Evolutionary conservation across 2,113 vertebrate genomes (phyloP), one percentile per base, ranked within the genome.

Genomic region (Sprattus sprattus): DNA sequence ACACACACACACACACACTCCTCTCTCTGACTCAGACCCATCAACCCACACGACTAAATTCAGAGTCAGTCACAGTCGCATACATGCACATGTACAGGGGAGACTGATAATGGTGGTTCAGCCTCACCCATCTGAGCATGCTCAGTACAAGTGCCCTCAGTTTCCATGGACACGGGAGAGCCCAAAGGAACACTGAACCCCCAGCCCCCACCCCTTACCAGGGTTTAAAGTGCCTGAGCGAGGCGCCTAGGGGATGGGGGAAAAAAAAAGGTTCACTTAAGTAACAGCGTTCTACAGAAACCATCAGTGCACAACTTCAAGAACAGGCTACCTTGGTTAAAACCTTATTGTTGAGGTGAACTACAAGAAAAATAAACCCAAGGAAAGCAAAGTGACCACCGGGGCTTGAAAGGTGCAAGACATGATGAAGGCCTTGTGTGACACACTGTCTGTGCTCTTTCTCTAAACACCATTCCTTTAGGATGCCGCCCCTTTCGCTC

Each of bases 301-400:
- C 85, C 89, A 92, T 89, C 85, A 86, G 85, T 88, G 90, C 89
- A 91, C 87, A 90, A 91, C 87, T 85, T 88, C 84, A 89, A 39
- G 32, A 91, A 90, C 83, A 88, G 80, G 84, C 88, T 87, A 87
- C 82, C 82, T 52, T 8, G 83, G 86, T 82, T 49, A 25, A 78
- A 86, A 86, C 90, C 71, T 78, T 78, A 78, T 13, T 78, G 71
- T 78, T 78, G 71, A 78, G 71, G 71, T 78, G 71, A 78, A 78
- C 71, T 78, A 78, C 71, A 39, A 39, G 71, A 78, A 78, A 67
- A 28, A 71, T 9, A 78, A 78, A 78, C 71, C 15, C 71, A 78
- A 78, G 71, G 60, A 78, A 78, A 78, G 32, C 32, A 39, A 78
- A 78, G 71, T 78, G 16, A 32, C 71, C 71, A 39, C 10, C 13